Percentiles rank a stretch among this genome's conserved stretches.
These are phyloP conservation scores for Aphelenchoides besseyi DNA, from an alignment of 1,140 invertebrate species.

Conservation along the genomic window DNA sequence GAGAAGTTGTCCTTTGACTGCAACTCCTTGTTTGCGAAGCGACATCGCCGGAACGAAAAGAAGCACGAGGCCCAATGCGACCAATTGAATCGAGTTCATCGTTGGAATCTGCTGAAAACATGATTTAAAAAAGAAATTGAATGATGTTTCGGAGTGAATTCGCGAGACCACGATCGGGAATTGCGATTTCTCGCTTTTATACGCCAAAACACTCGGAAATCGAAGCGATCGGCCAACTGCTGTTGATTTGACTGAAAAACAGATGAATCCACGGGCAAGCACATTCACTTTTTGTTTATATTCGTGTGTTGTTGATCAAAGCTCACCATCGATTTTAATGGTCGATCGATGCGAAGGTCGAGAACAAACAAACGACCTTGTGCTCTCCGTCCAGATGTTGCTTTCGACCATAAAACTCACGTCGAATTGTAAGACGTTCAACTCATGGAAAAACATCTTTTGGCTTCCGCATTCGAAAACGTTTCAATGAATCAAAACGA, in stretches of 20 bases:
- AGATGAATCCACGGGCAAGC: not conserved
- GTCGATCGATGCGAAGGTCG: not conserved
- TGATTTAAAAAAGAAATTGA: not conserved
- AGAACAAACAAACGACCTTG: too few relatives aligned
- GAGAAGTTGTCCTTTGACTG: slow-evolving; percentile 43
- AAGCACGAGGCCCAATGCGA: not conserved
- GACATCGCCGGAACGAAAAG: slow-evolving; percentile 25
- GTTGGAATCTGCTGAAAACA: too few relatives aligned
- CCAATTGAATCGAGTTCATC: not conserved
- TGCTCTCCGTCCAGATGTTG: too few relatives aligned
- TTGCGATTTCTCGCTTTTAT: not conserved
- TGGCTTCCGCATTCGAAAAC: too few relatives aligned
- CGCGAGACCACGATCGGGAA: not conserved
- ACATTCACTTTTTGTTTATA: not conserved
- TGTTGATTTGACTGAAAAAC: not conserved
- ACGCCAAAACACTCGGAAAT: not conserved
- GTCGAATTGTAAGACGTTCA: too few relatives aligned
- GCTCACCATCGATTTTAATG: not conserved
- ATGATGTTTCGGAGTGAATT: too few relatives aligned
- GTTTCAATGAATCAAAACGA: too few relatives aligned
- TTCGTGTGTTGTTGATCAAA: slow-evolving; percentile 1
- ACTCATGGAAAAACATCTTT: too few relatives aligned
- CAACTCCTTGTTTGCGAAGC: slow-evolving; percentile 54
- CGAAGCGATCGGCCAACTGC: not conserved
- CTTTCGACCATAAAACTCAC: too few relatives aligned